These are phyloP conservation scores for Acleris cristana DNA, from an alignment of 2,888 invertebrate species.

Conservation along the genomic window DNA sequence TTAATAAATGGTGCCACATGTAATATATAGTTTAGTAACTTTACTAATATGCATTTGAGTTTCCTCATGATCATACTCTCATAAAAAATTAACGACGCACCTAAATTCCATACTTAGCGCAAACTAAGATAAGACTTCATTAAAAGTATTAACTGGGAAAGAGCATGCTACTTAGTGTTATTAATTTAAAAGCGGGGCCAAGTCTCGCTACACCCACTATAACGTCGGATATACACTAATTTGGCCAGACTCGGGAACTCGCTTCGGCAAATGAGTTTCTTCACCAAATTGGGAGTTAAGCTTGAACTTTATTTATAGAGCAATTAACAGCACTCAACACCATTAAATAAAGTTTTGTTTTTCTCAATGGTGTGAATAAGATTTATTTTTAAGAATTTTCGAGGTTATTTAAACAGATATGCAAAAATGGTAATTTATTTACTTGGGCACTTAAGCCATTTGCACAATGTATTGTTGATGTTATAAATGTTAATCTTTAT, in stretches of 20 bases:
- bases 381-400: slow-evolving; percentile 33
- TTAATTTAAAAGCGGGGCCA: slow-evolving; percentile 28
- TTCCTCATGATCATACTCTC: too few species aligned
- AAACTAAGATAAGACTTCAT: slow-evolving; percentile 1
- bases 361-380: slow-evolving; percentile 23
- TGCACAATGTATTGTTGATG: too few species aligned
- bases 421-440: neutral
- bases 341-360: slow-evolving; percentile 44
- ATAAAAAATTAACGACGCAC: too few species aligned
- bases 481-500: too few species aligned
- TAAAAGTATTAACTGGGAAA: slow-evolving; percentile 22
- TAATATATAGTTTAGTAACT: too few species aligned
- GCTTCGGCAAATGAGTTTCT: slow-evolving; percentile 44
- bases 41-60: too few species aligned
- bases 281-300: slow-evolving; percentile 43
- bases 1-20: too few species aligned
- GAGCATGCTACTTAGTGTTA: slow-evolving; percentile 28
- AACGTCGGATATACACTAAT: slow-evolving; percentile 36
- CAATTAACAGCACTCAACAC: slow-evolving; percentile 48
- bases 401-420: neutral
- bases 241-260: slow-evolving; percentile 41
- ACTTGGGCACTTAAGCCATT: neutral
- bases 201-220: slow-evolving; percentile 10
- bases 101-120: neutral
- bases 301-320: slow-evolving; percentile 48